Evolutionary conservation across 1,140 invertebrate genomes (phyloP).

Genomic region (Amphibalanus amphitrite): DNA sequence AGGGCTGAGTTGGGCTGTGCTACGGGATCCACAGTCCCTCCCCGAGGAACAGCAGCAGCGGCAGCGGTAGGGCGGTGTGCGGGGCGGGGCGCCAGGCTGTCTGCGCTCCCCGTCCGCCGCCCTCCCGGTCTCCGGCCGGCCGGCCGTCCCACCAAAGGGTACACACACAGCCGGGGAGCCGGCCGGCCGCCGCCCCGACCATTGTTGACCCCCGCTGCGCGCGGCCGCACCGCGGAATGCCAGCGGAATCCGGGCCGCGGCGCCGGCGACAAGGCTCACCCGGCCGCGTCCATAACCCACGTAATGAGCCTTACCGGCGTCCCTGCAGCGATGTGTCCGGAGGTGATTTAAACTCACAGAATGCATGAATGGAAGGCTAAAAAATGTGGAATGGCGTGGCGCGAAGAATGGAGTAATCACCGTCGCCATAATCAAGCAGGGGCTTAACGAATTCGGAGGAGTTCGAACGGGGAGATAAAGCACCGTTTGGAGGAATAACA

Average conservation of each 20-base stretch:
- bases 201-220: neutral
- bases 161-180: neutral
- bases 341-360: constrained; percentile 1
- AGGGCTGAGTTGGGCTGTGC: too few relatives aligned
- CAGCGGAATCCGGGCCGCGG: neutral
- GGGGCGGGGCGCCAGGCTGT: neutral
- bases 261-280: neutral
- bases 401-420: neutral
- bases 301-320: neutral
- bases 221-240: neutral
- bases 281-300: neutral
- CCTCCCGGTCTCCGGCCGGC: neutral
- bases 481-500: neutral
- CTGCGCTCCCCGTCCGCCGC: neutral
- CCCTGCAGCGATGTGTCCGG: neutral
- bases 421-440: neutral
- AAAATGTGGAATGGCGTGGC: neutral
- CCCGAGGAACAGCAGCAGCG: too few relatives aligned
- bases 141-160: neutral
- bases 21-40: too few relatives aligned
- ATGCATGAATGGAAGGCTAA: constrained; percentile 1
- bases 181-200: too few relatives aligned
- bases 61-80: too few relatives aligned
- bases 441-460: neutral
- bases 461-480: neutral